Base-by-base conservation (phyloP, 2,797 vertebrate species). In the Erethizon dorsatum region DNA sequence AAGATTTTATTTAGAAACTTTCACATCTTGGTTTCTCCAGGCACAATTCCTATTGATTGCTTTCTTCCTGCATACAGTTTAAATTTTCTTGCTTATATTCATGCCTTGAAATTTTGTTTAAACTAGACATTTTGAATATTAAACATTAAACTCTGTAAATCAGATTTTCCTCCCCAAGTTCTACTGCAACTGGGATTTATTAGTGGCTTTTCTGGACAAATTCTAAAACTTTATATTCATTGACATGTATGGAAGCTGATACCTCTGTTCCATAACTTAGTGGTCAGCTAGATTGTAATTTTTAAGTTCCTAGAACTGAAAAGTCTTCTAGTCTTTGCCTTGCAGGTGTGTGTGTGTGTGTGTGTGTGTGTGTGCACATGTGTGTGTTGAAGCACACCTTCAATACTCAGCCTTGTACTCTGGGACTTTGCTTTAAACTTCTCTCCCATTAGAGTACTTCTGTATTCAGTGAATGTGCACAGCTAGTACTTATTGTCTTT, bases 281-380 rank as follows among this genome's bases (percentile, higher is more conserved):
- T 20, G 17, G 18, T 59, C 6, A 56, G 41, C 3, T 59, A 8
- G 0, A 10, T n/a, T 52, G 1, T 33, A 6, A 47, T 20, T 2
- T 7, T 13, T 83, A 12, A 83, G 41, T 63, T 17, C 3, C 9
- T 78, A 33, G 4, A 71, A 54, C 17, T 14, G 47, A 71, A 67
- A 67, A n/a, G 63, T 67, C 13, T 67, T 67, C 15, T 6, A 18
- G 33, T 31, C 15, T 57, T 57, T 87, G 4, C 6, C 0, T 0
- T 31, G 63, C 15, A 20, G 20, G 63, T 33, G 63, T 33, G 63
- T 65, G 63, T 65, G 63, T 63, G 65, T 33, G 31, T n/a, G 33
- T 67, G 63, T 69, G 67, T 69, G 67, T n/a, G 15, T 83, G 24
- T 2, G 31, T 8, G 3, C 52, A 5, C 41, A 28, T 41, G 28